These are phyloP conservation scores for Aurelia sp. DNA, from an alignment of 30 jellyfish, hydroid and myxozoan species.

Conservation along the genomic window DNA sequence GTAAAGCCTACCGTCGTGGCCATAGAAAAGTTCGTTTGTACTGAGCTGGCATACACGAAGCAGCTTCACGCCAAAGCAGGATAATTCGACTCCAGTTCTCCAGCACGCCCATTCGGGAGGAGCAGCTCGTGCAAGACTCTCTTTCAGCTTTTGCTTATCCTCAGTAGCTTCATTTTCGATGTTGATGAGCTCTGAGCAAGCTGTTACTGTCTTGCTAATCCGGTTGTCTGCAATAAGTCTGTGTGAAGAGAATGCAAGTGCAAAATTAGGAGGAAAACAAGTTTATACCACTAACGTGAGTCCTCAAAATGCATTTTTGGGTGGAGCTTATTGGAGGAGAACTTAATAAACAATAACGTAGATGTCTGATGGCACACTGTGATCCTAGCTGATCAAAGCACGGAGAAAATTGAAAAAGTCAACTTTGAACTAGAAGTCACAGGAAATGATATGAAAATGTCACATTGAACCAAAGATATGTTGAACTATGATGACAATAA, in stretches of 20 bases:
- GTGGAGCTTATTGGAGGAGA: too few relatives aligned
- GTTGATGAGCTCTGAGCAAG: constrained; percentile 72
- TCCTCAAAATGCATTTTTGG: too few relatives aligned
- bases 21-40: constrained; percentile 65
- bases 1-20: constrained; percentile 71
- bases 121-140: constrained; percentile 82
- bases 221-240: constrained; percentile 96
- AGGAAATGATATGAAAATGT: too few relatives aligned
- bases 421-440: too few relatives aligned
- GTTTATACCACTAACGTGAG: too few relatives aligned
- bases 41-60: constrained; percentile 93
- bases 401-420: too few relatives aligned
- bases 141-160: constrained; percentile 45
- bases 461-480: too few relatives aligned
- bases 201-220: constrained; percentile 75
- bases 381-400: too few relatives aligned
- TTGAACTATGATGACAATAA: too few relatives aligned
- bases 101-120: constrained; percentile 99
- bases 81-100: constrained; percentile 95
- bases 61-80: constrained; percentile 94
- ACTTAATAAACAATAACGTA: too few relatives aligned
- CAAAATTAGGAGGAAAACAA: too few relatives aligned
- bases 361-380: too few relatives aligned
- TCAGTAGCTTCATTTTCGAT: constrained; percentile 40
- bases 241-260: not conserved